These are phyloP conservation scores for Drosophila mimetica DNA, from an alignment of 2,888 invertebrate species.

Conservation along the genomic window DNA sequence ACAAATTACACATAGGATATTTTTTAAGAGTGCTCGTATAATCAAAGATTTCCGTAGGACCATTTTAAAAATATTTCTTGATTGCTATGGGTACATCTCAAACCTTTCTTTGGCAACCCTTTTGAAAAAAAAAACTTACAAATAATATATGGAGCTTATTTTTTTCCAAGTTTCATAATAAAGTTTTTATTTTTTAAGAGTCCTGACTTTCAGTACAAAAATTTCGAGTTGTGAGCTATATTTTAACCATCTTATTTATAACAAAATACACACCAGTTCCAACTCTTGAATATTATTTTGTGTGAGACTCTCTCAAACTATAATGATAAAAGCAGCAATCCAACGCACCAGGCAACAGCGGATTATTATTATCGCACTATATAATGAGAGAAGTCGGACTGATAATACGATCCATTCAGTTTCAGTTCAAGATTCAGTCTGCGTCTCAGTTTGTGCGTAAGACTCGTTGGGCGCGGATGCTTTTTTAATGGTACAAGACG, in stretches of 20 bases:
- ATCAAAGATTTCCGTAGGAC: too few species aligned
- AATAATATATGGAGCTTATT: too few species aligned
- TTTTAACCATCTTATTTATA: neutral
- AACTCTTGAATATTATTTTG: neutral
- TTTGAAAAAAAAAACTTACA: too few species aligned
- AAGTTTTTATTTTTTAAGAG: too few species aligned
- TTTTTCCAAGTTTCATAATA: too few species aligned
- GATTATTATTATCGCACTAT: constrained; percentile 37
- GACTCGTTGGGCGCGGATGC: constrained; percentile 66
- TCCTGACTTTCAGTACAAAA: too few species aligned
- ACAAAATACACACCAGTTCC: neutral
- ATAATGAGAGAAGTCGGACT: constrained; percentile 1
- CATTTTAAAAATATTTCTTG: too few species aligned
- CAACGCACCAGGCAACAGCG: constrained; percentile 66
- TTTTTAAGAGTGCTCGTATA: too few species aligned
- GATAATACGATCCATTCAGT: constrained; percentile 46
- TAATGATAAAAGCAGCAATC: constrained; percentile 57
- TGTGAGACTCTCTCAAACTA: constrained; percentile 26
- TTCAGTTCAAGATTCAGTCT: constrained; percentile 49
- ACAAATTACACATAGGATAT: too few species aligned
- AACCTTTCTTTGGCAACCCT: too few species aligned
- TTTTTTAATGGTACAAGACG: constrained; percentile 15
- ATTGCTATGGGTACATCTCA: too few species aligned
- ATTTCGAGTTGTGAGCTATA: too few species aligned
- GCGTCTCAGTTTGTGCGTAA: constrained; percentile 68